phyloP scores from a whole-genome alignment of 2,888 invertebrate genomes.

The Minunthozetes semirufus region DNA sequence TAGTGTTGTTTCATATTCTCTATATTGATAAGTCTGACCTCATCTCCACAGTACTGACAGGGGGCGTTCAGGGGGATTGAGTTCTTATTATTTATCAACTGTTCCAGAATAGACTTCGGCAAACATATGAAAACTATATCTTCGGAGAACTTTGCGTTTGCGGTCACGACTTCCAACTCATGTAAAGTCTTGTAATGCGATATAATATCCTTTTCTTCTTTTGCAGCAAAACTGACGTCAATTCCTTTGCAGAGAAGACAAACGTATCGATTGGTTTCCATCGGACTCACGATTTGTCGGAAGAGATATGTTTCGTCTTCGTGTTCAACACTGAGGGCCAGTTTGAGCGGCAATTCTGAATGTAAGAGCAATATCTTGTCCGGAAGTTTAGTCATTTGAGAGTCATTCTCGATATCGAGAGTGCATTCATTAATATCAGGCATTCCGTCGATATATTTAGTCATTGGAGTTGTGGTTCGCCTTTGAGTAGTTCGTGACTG shows the following conservation, averaged over 20 bases:
- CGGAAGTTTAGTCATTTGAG: conserved; percentile 35
- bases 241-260: conserved; percentile 41
- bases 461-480: conserved; percentile 16
- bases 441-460: conserved; percentile 37
- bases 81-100: conserved; percentile 4
- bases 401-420: conserved; percentile 26
- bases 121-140: conserved; percentile 44
- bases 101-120: conserved; percentile 39
- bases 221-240: conserved; percentile 35
- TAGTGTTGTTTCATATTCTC: conserved; percentile 43
- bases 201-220: conserved; percentile 43
- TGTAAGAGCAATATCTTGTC: conserved; percentile 38
- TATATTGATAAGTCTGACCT: conserved; percentile 41
- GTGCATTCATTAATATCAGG: conserved; percentile 37
- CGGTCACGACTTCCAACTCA: conserved; percentile 42
- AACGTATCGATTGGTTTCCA: conserved; percentile 39
- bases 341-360: conserved; percentile 36
- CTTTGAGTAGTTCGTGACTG: conserved; percentile 2
- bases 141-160: conserved; percentile 43
- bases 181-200: conserved; percentile 43
- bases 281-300: conserved; percentile 42
- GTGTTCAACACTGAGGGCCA: conserved; percentile 32
- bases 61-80: conserved; percentile 41
- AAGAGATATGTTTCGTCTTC: conserved; percentile 33
- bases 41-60: conserved; percentile 43